These are phyloP conservation scores for Equus przewalskii DNA, from an alignment of 2,113 vertebrate genomes.

Conservation along the genomic window DNA sequence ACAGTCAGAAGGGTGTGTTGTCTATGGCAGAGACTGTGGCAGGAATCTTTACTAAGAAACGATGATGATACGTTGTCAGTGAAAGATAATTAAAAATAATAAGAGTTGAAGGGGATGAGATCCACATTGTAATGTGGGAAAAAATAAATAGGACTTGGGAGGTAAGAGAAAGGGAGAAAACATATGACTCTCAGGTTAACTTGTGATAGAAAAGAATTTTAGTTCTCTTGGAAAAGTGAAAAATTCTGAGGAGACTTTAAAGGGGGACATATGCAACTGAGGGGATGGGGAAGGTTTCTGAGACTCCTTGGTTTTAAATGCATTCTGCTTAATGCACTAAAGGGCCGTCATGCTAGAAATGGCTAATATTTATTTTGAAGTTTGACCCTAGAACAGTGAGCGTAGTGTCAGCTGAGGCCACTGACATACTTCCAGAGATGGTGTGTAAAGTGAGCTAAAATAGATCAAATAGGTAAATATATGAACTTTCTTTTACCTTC, in stretches of 20 bases:
- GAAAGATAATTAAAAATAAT: not conserved
- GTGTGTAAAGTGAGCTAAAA: not conserved
- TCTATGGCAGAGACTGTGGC: not conserved
- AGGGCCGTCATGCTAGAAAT: not conserved
- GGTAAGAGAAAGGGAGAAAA: fast-evolving
- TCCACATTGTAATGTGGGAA: not conserved
- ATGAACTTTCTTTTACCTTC: not conserved
- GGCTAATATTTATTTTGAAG: not conserved
- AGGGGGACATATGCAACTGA: not conserved
- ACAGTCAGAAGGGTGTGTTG: not conserved
- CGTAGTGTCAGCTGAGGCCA: not conserved
- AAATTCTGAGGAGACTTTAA: not conserved
- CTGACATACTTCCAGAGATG: not conserved
- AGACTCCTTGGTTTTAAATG: not conserved
- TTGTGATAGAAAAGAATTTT: not conserved
- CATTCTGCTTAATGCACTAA: not conserved
- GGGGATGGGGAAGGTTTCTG: not conserved
- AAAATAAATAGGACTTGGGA: not conserved
- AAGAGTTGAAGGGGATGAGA: not conserved
- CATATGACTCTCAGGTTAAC: not conserved
- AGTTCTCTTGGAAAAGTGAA: not conserved
- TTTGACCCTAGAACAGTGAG: not conserved
- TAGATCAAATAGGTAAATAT: not conserved
- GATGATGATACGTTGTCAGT: not conserved
- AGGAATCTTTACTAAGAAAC: not conserved